A percentile compares a stretch with the other conserved stretches of the same genome.
Evolutionary conservation across 2,113 vertebrate species (phyloP).

Genomic region (Pycnonotus jocosus): DNA sequence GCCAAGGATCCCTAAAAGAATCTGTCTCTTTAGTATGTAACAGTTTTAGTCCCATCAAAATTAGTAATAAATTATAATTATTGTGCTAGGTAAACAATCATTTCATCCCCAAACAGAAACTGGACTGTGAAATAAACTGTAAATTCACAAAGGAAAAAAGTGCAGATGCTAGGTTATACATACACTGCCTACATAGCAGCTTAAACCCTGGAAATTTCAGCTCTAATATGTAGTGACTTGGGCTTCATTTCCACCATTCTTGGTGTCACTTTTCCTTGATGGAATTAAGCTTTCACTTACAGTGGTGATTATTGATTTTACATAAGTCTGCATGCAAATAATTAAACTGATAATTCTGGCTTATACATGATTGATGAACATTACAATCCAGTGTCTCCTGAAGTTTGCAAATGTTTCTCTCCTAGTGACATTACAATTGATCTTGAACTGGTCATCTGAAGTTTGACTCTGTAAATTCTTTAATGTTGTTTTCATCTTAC

Average conservation of each 20-base stretch:
- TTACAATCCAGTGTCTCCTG: neutral
- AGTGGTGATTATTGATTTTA: neutral
- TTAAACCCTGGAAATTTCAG: neutral
- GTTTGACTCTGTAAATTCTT: neutral
- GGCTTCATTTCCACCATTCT: neutral
- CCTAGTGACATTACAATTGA: neutral
- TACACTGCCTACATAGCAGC: neutral
- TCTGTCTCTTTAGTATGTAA: neutral
- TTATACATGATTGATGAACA: neutral
- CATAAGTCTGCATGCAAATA: neutral
- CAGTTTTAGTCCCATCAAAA: neutral
- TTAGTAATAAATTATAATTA: neutral
- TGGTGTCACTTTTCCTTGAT: neutral
- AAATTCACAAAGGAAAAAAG: neutral
- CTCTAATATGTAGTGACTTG: neutral
- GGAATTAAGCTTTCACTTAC: neutral
- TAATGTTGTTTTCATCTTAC: neutral
- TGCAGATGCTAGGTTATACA: neutral
- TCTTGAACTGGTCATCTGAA: neutral
- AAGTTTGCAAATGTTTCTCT: neutral
- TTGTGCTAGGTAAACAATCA: neutral
- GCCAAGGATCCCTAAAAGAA: neutral
- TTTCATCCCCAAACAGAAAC: neutral
- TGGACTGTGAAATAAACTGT: neutral
- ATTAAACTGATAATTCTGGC: constrained; percentile 8